These are phyloP conservation scores for Anoplolepis gracilipes DNA, from an alignment of 1,140 invertebrate genomes.

Conservation along the genomic window DNA sequence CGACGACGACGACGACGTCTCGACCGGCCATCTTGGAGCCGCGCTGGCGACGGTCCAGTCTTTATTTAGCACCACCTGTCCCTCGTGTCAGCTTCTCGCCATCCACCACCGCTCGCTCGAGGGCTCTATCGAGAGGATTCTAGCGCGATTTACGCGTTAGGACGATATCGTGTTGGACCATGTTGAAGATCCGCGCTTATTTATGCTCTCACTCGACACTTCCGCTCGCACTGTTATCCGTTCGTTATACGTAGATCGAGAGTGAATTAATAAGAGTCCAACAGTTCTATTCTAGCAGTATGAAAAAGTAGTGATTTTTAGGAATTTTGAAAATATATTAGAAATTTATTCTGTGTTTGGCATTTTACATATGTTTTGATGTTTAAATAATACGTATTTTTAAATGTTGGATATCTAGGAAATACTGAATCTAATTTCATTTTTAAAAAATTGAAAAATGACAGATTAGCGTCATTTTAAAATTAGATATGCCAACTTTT, in stretches of 20 bases:
- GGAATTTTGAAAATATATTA: too few species aligned
- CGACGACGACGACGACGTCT: conserved; percentile 67
- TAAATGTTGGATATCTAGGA: too few species aligned
- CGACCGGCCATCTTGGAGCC: conserved; percentile 79
- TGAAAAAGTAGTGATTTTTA: too few species aligned
- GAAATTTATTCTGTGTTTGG: too few species aligned
- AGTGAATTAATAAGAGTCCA: neutral
- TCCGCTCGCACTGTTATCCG: conserved; percentile 1
- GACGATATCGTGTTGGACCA: conserved; percentile 15
- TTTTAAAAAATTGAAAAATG: too few species aligned
- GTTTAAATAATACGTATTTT: too few species aligned
- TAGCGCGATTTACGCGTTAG: conserved; percentile 72
- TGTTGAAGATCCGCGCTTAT: conserved; percentile 35
- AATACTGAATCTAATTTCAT: too few species aligned
- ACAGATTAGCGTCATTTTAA: too few species aligned
- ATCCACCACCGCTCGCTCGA: conserved; percentile 69
- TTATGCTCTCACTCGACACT: conserved; percentile 28
- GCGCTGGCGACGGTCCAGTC: conserved; percentile 84
- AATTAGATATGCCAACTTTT: too few species aligned
- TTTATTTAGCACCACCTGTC: conserved; percentile 87
- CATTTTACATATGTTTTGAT: too few species aligned
- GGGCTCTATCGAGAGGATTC: conserved; percentile 72
- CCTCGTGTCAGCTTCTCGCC: conserved; percentile 80
- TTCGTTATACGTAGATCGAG: conserved; percentile 1
- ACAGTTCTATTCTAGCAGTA: too few species aligned